Evolutionary conservation across 2,113 vertebrate species (phyloP), one percentile per base, ranked within the genome.

Genomic region (Upupa epops): DNA sequence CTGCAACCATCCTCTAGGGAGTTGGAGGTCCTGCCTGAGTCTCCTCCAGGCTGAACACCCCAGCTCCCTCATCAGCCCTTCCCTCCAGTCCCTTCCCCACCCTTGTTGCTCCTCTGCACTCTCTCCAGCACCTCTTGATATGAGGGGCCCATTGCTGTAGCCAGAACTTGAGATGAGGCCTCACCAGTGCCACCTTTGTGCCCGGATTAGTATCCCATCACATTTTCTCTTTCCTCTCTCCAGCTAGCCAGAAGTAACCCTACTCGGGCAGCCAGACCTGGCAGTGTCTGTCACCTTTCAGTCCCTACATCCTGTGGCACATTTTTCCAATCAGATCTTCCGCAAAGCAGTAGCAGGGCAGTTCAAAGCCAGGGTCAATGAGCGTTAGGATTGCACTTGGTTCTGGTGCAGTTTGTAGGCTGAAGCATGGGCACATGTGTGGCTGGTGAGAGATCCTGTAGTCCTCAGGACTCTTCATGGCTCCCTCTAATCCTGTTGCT

Each of bases 341-440:
- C 69, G 37, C 34, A 61, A 28, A 1, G 0, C 34, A 29, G 13
- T 48, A 24, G 14, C 37, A 78, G 21, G 10, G 12, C 19, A 22
- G 25, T 36, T 51, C 32, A 52, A 59, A 29, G 21, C 10, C 12
- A 31, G 26, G 24, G 29, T 49, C n/a, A n/a, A n/a, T n/a, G n/a
- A 32, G 32, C 29, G 58, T 0, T 9, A 16, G 29, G 18, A 15
- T 32, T 32, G 31, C 59, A 11, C 25, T 61, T 40, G 18, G 17
- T 49, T 31, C 51, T 86, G 86, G 24, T 34, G 54, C 51, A 69
- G 24, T 26, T 17, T 45, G 9, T 1, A 24, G 61, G 31, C 45
- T 46, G 51, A 51, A 86, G 31, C 34, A n/a, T 0, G 0, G 55
- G 11, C 36, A 34, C 0, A 3, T 5, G 6, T 69, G 25, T 36